Percentiles rank a stretch among this genome's conserved stretches.
Evolutionary conservation across 2,888 invertebrate genomes (phyloP).

Genomic region (Microctonus hyperodae): DNA sequence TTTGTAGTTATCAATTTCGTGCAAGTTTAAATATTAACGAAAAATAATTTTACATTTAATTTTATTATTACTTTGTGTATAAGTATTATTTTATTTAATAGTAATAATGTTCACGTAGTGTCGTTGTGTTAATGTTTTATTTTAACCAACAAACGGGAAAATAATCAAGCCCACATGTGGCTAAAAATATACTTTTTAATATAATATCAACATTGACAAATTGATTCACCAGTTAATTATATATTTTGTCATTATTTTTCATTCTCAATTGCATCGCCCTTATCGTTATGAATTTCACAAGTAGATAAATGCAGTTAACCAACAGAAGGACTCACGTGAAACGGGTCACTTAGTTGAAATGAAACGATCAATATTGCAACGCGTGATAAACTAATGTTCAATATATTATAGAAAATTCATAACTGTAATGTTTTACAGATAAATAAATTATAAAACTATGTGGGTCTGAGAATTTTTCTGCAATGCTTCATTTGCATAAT

Average conservation of each 20-base stretch:
- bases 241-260: neutral
- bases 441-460: neutral
- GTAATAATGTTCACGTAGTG: no score
- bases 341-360: conserved; percentile 28
- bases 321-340: conserved; percentile 25
- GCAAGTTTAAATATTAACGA: no score
- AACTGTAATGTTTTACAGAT: neutral
- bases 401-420: neutral
- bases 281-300: neutral
- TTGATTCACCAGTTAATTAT: neutral
- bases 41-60: neutral
- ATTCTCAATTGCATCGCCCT: neutral
- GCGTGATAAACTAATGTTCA: conserved; percentile 10
- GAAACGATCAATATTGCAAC: conserved; percentile 39
- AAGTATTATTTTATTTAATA: no score
- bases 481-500: no score
- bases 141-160: neutral
- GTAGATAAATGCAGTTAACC: conserved; percentile 22
- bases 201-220: neutral
- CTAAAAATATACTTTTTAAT: neutral
- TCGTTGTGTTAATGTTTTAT: neutral
- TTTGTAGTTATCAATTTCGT: no score
- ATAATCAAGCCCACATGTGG: neutral
- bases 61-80: neutral
- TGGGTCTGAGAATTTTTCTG: neutral